phyloP scores from a whole-genome alignment of 2,888 invertebrate genomes.

The Eilema caniola region DNA sequence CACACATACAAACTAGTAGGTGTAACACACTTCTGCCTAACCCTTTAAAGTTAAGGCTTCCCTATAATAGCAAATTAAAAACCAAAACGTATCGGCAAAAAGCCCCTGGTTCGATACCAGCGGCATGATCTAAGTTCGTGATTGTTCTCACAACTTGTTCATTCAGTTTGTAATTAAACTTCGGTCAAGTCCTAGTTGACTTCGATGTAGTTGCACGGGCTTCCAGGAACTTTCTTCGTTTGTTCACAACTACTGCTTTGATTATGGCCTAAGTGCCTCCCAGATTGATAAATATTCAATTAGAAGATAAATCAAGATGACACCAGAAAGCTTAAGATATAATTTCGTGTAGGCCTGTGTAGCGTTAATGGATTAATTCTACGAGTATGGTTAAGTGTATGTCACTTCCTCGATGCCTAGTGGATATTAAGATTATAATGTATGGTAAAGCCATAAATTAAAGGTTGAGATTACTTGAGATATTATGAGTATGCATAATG shows the following conservation, averaged over 20 bases:
- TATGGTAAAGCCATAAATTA: not conserved
- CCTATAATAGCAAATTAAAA: conserved; percentile 28
- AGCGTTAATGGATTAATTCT: conserved; percentile 30
- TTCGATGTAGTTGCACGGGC: conserved; percentile 68
- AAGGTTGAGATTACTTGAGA: not conserved
- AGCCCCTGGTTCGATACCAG: conserved; percentile 60
- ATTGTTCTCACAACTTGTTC: conserved; percentile 75
- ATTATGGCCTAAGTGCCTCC: conserved; percentile 69
- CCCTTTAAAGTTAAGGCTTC: not conserved
- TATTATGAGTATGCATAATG: not conserved
- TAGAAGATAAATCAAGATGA: conserved; percentile 40
- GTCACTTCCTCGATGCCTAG: conserved; percentile 1
- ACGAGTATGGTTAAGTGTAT: conserved; percentile 2
- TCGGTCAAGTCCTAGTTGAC: conserved; percentile 77
- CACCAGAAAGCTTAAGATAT: conserved; percentile 8
- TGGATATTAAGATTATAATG: not conserved
- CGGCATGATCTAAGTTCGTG: conserved; percentile 71
- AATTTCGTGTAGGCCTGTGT: conserved; percentile 9
- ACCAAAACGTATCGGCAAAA: conserved; percentile 48
- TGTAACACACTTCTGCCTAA: too few species aligned
- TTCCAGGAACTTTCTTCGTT: conserved; percentile 75
- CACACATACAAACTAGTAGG: not conserved
- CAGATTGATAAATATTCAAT: conserved; percentile 68
- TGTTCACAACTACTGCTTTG: conserved; percentile 72
- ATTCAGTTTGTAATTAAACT: conserved; percentile 84